Base-by-base conservation (phyloP, 2,888 invertebrate genomes). In the Catocala nupta region DNA sequence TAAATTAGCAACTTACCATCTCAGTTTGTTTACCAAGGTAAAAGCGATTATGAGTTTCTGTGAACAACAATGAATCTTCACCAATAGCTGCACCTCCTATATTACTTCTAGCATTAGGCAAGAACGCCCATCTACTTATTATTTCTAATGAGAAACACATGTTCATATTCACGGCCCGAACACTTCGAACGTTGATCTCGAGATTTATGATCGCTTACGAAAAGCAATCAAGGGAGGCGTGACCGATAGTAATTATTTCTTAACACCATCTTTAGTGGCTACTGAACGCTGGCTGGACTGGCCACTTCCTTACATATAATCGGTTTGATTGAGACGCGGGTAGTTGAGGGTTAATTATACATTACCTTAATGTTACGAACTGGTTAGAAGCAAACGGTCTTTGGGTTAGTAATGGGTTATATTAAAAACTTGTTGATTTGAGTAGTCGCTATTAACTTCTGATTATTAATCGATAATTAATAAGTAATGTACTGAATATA, bases 181-280 rank as follows among this genome's bases (percentile, higher is more conserved):
- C 61, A 61, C 61, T 77, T 59, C 53, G 59, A 49, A 44, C 33
- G 43, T 50, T 60, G 59, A 59, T 63, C 86, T 85, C 70, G 80
- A 86, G 85, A 93, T 92, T 93, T 93, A 93, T 84, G 87, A 81
- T 72, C 77, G 73, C 81, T 92, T 91, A 89, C 91, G 86, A 91
- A 93, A 93, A 90, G 85, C 93, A 93, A 94, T 93, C 93, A 90
- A 84, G 78, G 76, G 81, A 84, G 93, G 93, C 92, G 93, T 89
- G 86, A 85, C 90, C 80, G 63, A 81, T 75, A 75, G 88, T 93
- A 91, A 94, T 94, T 92, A 94, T 93, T 94, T 93, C 91, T 89
- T 93, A 92, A 92, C 92, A 90, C 90, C 89, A 90, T 89, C 87
- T 85, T 88, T 87, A 85, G 82, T 78, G 63, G 91, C 92, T 93